These are phyloP conservation scores for Tenrec ecaudatus DNA, from an alignment of 2,113 vertebrate species.

Conservation along the genomic window DNA sequence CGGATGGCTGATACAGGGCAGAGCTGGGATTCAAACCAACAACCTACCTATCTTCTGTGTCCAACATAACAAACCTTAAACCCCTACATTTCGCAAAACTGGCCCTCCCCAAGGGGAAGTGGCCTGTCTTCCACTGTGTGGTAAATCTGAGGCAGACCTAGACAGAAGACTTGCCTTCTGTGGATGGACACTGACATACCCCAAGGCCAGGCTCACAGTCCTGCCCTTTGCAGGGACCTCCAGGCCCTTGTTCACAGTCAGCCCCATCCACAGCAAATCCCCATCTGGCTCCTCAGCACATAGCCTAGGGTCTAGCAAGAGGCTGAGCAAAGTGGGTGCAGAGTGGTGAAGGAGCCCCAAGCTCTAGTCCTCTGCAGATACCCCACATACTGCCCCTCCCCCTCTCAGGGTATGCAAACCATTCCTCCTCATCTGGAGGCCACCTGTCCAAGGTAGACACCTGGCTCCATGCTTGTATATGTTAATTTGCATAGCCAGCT, in stretches of 20 bases:
- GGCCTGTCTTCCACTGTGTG: not conserved
- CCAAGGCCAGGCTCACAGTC: not conserved
- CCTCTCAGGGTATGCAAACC: not conserved
- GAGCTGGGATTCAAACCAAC: not conserved
- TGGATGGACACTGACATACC: not conserved
- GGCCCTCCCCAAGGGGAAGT: not conserved
- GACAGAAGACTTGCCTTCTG: not conserved
- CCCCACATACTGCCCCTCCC: not conserved
- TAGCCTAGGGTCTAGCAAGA: not conserved
- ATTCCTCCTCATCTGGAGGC: not conserved
- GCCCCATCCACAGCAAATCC: not conserved
- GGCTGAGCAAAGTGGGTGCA: not conserved
- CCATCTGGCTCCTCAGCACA: not conserved
- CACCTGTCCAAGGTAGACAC: not conserved
- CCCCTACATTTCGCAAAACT: not conserved
- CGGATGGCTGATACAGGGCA: not conserved
- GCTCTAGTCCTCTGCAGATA: not conserved
- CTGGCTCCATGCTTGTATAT: not conserved
- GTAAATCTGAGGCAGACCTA: not conserved
- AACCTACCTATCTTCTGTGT: not conserved
- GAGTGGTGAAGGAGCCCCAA: not conserved
- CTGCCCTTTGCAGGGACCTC: not conserved
- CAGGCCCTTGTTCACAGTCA: not conserved
- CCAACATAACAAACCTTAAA: not conserved
- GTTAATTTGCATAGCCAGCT: not conserved